phyloP scores from a whole-genome alignment of 2,797 vertebrate genomes.

The Morelia viridis region DNA sequence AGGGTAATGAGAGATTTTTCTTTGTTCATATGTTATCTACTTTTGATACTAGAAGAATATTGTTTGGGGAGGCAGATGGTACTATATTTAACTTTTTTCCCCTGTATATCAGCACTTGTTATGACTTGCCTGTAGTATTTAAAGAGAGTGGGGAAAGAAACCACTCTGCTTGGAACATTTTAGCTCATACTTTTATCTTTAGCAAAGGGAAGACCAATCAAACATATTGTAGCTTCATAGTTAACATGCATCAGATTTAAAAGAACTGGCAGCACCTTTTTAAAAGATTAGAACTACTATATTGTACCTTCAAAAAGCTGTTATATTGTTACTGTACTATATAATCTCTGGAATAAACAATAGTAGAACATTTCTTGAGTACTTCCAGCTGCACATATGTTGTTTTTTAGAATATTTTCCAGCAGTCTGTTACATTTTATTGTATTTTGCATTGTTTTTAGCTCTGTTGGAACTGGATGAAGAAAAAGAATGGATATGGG shows the following conservation, averaged over 20 bases:
- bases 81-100: not conserved
- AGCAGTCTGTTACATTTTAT: not conserved
- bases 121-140: not conserved
- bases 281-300: not conserved
- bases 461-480: conserved; percentile 71
- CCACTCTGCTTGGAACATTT: not conserved
- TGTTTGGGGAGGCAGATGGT: not conserved
- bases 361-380: not conserved
- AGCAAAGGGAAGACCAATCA: not conserved
- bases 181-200: not conserved
- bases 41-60: not conserved
- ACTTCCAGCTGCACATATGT: not conserved
- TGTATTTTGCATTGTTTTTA: conserved; percentile 33
- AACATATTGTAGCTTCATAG: not conserved
- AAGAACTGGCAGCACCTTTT: not conserved
- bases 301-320: not conserved
- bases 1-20: not conserved
- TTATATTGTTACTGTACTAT: not conserved
- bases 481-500: conserved; percentile 88
- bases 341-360: not conserved
- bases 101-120: conserved; percentile 1
- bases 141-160: not conserved
- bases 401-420: not conserved
- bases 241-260: not conserved
- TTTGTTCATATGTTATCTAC: not conserved